Evolutionary conservation across 2,888 invertebrate species (phyloP).

Genomic region (Carpatolechia fugitivella): DNA sequence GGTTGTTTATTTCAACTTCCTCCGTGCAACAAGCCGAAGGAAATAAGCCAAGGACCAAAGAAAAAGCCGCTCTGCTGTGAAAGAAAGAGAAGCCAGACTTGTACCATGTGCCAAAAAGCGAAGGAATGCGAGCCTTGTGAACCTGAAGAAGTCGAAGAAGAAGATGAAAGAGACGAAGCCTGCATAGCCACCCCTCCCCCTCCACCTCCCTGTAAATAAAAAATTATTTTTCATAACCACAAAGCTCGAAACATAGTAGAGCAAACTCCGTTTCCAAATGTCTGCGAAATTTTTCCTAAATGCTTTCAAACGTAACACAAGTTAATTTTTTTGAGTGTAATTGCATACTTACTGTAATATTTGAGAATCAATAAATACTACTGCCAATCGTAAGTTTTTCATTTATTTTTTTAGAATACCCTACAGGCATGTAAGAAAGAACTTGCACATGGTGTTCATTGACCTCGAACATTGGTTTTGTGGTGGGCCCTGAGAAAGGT

Average conservation of each 20-base stretch:
- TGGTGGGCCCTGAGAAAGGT: too few species aligned
- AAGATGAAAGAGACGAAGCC: not conserved
- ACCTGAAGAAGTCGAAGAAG: not conserved
- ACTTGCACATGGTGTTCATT: too few species aligned
- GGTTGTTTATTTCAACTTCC: too few species aligned
- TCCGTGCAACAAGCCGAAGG: too few species aligned
- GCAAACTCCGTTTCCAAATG: too few species aligned
- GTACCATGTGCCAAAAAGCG: not conserved
- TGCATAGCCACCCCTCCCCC: not conserved
- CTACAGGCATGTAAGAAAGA: too few species aligned
- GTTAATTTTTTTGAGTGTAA: not conserved
- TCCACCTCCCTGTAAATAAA: too few species aligned
- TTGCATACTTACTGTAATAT: not conserved
- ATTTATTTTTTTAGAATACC: not conserved
- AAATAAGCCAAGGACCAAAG: too few species aligned
- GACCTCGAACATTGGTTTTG: too few species aligned
- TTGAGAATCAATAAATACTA: not conserved
- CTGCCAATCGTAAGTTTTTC: not conserved
- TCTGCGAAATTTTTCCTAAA: not conserved
- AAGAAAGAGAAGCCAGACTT: not conserved
- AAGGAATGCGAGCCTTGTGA: not conserved
- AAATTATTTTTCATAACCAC: too few species aligned
- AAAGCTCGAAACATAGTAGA: too few species aligned
- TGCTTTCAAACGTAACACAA: not conserved
- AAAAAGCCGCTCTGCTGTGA: not conserved